Evolutionary conservation across 2,888 invertebrate species (phyloP).

Genomic region (Noctua janthina): DNA sequence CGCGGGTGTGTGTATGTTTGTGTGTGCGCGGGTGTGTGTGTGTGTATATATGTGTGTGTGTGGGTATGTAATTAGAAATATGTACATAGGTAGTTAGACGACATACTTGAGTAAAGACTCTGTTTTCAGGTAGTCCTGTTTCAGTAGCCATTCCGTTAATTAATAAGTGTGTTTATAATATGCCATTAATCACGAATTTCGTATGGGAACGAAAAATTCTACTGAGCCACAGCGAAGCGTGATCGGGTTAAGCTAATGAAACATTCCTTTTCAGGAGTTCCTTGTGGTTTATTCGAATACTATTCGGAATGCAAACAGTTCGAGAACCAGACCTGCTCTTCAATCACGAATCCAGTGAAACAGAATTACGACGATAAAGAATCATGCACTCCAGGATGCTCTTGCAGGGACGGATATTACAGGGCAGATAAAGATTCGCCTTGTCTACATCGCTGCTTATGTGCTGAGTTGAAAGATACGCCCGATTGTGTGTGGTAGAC

Average conservation of each 20-base stretch:
- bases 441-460: not conserved
- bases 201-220: no score
- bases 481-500: not conserved
- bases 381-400: not conserved
- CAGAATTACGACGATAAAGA: not conserved
- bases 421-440: not conserved
- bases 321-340: not conserved
- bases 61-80: no score
- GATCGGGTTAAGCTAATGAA: not conserved
- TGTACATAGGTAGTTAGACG: no score
- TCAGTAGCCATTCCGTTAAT: no score
- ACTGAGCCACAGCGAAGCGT: no score
- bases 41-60: no score
- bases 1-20: no score
- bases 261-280: not conserved
- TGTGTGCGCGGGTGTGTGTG: no score
- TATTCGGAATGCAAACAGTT: constrained; percentile 4
- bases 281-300: not conserved
- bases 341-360: not conserved
- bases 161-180: no score
- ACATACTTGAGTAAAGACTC: no score
- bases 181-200: no score
- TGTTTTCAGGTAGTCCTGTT: no score
- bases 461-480: not conserved
- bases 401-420: constrained; percentile 1